Conservation (phyloP, 2,113 vertebrate genomes). For the Motacilla alba region DNA sequence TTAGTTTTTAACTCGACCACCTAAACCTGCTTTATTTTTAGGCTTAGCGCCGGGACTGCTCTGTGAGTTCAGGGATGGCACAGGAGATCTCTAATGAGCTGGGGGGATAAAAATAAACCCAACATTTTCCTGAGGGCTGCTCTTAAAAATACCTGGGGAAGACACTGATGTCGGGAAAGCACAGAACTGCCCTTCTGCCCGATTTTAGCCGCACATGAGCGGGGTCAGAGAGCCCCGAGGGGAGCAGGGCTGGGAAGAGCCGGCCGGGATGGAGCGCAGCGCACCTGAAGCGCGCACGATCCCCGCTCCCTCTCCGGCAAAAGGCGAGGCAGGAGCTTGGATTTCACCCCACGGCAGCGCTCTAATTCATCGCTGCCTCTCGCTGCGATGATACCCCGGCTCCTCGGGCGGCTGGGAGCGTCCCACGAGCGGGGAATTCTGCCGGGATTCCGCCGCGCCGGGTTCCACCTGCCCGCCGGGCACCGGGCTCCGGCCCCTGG, state of each 20-base stretch:
- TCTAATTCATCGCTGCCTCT: neutral
- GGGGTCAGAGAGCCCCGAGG: fast-evolving
- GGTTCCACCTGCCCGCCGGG: slow-evolving; percentile 10
- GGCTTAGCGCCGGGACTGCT: neutral
- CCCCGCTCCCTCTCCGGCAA: neutral
- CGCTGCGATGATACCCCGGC: neutral
- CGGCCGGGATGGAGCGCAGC: neutral
- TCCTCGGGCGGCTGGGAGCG: neutral
- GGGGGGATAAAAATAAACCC: neutral
- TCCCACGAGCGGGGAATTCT: neutral
- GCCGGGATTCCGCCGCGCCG: neutral
- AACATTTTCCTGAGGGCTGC: neutral
- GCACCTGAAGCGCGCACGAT: neutral
- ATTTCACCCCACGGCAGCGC: slow-evolving; percentile 26
- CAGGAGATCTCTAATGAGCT: neutral
- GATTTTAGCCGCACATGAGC: fast-evolving
- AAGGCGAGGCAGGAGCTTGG: neutral
- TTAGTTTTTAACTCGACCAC: neutral
- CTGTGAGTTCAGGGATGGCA: neutral
- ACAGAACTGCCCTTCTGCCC: neutral
- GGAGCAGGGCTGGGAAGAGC: neutral
- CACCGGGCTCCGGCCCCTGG: neutral
- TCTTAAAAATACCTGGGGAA: neutral
- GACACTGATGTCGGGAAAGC: neutral
- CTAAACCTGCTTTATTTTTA: neutral